Evolutionary conservation across 2,888 invertebrate species (phyloP), one percentile per base, ranked within the genome.

Genomic region (Ethmia dodecea): DNA sequence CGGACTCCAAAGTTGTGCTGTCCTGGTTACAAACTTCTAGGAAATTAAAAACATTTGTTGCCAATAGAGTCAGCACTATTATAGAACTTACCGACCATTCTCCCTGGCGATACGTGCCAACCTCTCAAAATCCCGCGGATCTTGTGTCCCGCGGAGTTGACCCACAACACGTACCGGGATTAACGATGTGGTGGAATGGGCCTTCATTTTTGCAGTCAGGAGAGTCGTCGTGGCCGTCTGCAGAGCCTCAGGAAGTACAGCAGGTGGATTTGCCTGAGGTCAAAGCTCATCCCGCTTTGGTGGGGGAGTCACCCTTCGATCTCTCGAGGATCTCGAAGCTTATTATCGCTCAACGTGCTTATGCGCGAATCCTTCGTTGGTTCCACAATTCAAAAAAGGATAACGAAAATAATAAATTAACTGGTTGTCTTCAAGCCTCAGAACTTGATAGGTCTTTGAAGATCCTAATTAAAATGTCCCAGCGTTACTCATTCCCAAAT

Each of bases 21-120:
- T 36, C 51, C 3, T 56, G 55, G 55, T 27, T 55, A 5, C 8
- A 26, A 4, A 33, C 41, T 3, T 13, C 41, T 3, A 32, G 11
- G 13, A 35, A 33, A 4, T 34, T 55, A 1, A 49, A 50, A 10
- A 33, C 32, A 5, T 55, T 56, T 29, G 47, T 52, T 4, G 37
- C 45, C 1, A 45, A 55, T 31, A 37, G 54, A n/a, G 45, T 55
- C 1, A n/a, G 26, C 31, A 52, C 50, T 31, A 55, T 57, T n/a
- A 41, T 45, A 18, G 47, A 59, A 15, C 30, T 10, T 9, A 49
- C 49, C 1, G 13, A 24, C 4, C 35, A 38, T 10, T 18, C 36
- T 16, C 31, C 28, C 6, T 54, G 50, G 54, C 29, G 44, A 13
- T 48, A 55, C 35, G 51, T 60, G 9, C 49, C 54, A 5, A 45